Base-by-base conservation (phyloP, 2,888 invertebrate genomes). In the Dyspetes luteomarginatus region DNA sequence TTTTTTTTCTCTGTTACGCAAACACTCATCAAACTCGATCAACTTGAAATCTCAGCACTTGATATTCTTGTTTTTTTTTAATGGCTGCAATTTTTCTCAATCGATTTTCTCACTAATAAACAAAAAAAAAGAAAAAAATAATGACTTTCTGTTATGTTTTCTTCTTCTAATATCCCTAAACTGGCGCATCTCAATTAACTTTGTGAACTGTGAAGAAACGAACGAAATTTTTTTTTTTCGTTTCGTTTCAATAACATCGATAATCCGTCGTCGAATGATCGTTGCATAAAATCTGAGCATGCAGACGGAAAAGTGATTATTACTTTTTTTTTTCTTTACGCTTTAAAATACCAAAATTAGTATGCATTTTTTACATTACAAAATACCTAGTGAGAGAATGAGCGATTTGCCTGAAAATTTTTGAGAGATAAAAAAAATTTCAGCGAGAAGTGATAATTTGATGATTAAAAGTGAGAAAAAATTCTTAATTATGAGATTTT, bases 281-380 rank as follows among this genome's bases (percentile, higher is more conserved):
- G 80, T 86, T 84, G 83, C 81, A 84, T 76, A 82, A 81, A 77
- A 81, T 52, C 76, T 75, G 71, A n/a, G 85, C 85, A 86, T 86
- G 85, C 69, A 52, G 64, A 56, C n/a, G n/a, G 17, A 15, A 41
- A 22, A 52, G 12, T 2, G 24, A 28, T 71, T 50, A 4, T 60
- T 36, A 17, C 17, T 58, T 17, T 58, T 60, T 60, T 26, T 50
- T 24, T n/a, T n/a, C 15, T 3, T 15, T 26, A 62, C 22, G 22
- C 15, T 50, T 50, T 45, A 22, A n/a, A n/a, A 48, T 19, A 3
- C 24, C 26, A 56, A 55, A 15, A 48, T 48, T 48, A 7, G 19
- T 48, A 19, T 5, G 48, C 48, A 17, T 17, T 48, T 17, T 48
- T 48, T 17, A 48, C 48, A 15, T 48, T 48, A 15, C 4, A 17